phyloP scores from a whole-genome alignment of 2,888 invertebrate genomes.

The Tridacna gigas region DNA sequence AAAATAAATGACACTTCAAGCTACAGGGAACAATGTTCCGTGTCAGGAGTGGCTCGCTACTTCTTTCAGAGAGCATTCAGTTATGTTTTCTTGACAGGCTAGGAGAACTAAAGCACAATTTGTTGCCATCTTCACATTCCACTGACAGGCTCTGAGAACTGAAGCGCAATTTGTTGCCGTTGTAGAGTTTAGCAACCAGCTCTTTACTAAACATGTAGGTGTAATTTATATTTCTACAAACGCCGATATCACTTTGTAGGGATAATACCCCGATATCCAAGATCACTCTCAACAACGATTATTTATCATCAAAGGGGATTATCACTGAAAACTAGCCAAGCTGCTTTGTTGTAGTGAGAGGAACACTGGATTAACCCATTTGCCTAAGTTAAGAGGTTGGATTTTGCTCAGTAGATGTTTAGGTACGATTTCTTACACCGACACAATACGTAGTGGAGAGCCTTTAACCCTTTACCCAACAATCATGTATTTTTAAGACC shows the following conservation, averaged over 20 bases:
- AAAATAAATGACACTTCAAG: too few species aligned
- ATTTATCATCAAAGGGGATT: slow-evolving; percentile 9
- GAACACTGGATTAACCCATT: background rate
- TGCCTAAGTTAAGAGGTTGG: too few species aligned
- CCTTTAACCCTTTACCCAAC: too few species aligned
- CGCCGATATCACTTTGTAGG: slow-evolving; percentile 17
- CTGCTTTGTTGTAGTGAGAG: background rate
- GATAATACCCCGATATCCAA: slow-evolving; percentile 13
- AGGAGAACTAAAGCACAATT: background rate
- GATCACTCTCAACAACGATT: slow-evolving; percentile 22
- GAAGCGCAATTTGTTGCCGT: background rate
- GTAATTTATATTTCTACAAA: slow-evolving; percentile 14
- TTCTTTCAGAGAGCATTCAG: too few species aligned
- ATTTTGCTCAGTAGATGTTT: too few species aligned
- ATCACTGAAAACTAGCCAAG: background rate
- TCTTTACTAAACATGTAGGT: slow-evolving; percentile 4
- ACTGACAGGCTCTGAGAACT: background rate
- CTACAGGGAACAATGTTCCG: too few species aligned
- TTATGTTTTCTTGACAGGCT: background rate
- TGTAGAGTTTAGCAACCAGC: slow-evolving; percentile 1
- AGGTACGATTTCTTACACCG: too few species aligned
- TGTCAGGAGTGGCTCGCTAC: too few species aligned
- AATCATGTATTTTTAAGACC: too few species aligned
- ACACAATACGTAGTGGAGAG: too few species aligned
- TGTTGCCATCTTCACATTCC: background rate